These are phyloP conservation scores for Melipona quadrifasciata DNA, from an alignment of 1,140 invertebrate species.

Conservation along the genomic window DNA sequence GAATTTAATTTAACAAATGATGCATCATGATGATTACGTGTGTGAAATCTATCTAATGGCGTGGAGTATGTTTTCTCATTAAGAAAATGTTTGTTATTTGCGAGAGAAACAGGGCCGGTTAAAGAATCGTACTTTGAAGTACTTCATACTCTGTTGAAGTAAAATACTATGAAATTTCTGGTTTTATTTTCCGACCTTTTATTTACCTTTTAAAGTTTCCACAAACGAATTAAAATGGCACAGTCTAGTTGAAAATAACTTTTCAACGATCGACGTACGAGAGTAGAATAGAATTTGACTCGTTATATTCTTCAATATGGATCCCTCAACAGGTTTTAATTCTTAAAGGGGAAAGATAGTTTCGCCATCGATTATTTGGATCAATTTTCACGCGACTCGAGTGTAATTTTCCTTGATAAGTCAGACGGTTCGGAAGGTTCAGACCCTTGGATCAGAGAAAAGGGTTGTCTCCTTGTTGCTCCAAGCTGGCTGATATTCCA, in stretches of 20 bases:
- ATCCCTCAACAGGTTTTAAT: background rate
- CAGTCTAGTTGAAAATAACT: too few relatives aligned
- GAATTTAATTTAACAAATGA: too few relatives aligned
- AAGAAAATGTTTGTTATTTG: background rate
- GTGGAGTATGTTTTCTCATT: background rate
- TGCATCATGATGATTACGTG: too few relatives aligned
- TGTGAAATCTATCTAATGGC: too few relatives aligned
- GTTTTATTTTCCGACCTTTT: too few relatives aligned
- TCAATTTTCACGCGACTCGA: background rate
- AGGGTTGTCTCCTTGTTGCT: background rate
- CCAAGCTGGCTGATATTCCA: conserved; percentile 13
- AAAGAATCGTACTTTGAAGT: too few relatives aligned
- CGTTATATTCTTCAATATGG: background rate
- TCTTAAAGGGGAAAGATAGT: background rate
- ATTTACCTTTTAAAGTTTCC: too few relatives aligned
- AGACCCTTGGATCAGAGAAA: background rate
- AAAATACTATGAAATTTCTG: too few relatives aligned
- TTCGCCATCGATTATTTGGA: background rate
- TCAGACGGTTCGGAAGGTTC: background rate
- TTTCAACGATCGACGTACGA: background rate
- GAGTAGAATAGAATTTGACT: background rate
- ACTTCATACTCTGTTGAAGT: too few relatives aligned
- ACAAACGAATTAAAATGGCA: too few relatives aligned
- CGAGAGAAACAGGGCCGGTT: background rate
- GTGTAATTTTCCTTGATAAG: background rate